Evolutionary conservation across 2,113 vertebrate genomes (phyloP), one percentile per base, ranked within the genome.

Genomic region (Xyrauchen texanus): DNA sequence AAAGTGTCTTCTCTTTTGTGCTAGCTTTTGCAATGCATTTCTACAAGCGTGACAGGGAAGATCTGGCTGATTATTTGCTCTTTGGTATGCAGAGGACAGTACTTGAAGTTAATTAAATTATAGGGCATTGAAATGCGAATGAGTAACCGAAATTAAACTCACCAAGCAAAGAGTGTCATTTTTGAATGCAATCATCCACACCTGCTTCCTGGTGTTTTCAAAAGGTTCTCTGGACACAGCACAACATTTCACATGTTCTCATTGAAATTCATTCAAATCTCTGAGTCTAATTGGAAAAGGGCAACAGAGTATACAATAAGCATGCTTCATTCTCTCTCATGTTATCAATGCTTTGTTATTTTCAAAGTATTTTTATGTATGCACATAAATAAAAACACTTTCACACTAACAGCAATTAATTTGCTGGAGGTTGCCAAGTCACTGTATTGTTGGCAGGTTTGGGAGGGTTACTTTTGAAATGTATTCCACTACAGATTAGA

Each of bases 31-130:
- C 11, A 7, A 7, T 68, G 46, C 57, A 49, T 76, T 68, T 52
- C 46, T 12, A 52, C 61, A 67, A 67, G 61, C 61, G 21, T 34
- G 21, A 34, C 21, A 34, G 21, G 3, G 21, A 34, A 34, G 21
- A 34, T 34, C 15, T 11, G 61, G 49, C 34, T 53, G 55, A 63
- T 73, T 79, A 76, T 76, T 70, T 45, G 15, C 55, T 46, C 8
- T 47, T 65, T 79, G 63, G 65, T 64, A 81, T 57, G 76, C 21
- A 68, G 55, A 15, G 51, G 46, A 71, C 49, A 58, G 68, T 46
- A 67, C 8, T 6, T 60, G 66, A 67, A 55, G 55, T 71, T 77
- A 84, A 81, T 77, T 67, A 66, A 65, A 82, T 82, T 65, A 63
- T 58, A 7, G 13, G 66, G 46, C 15, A 34, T 68, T 71, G 60